Percentiles rank a stretch among this genome's conserved stretches.
phyloP scores from a whole-genome alignment of 2,113 vertebrate genomes.

The Accipiter cooperii region DNA sequence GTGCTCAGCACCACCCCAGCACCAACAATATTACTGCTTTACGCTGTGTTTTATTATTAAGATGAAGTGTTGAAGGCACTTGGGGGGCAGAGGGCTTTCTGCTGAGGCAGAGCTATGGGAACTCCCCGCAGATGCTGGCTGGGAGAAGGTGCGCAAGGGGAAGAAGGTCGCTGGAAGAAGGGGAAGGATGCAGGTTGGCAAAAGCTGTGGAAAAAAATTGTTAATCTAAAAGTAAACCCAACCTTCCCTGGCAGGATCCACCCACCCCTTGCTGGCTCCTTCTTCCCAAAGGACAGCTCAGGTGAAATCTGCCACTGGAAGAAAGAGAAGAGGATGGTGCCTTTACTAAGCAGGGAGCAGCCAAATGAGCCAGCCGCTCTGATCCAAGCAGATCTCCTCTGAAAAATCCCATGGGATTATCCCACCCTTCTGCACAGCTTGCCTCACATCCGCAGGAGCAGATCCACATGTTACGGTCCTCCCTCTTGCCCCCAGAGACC shows the following conservation, averaged over 20 bases:
- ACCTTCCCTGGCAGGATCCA: neutral
- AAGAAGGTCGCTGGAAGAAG: neutral
- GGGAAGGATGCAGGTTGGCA: neutral
- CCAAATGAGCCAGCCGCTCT: neutral
- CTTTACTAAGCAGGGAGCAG: neutral
- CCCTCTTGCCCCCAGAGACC: neutral
- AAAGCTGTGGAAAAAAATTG: neutral
- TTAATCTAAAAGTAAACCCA: neutral
- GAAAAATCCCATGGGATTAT: neutral
- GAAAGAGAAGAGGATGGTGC: neutral
- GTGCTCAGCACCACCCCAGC: neutral
- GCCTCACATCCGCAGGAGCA: neutral
- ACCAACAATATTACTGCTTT: neutral
- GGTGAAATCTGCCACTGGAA: neutral
- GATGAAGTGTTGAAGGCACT: neutral
- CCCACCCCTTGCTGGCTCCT: too few relatives aligned
- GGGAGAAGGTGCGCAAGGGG: neutral
- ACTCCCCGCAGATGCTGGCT: accelerated
- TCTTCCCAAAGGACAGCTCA: neutral
- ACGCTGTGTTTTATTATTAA: neutral
- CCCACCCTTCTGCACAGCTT: neutral
- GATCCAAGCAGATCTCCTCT: neutral
- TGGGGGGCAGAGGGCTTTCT: neutral
- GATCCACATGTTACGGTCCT: neutral
- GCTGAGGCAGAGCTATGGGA: neutral